These are phyloP conservation scores for Seriola rivoliana DNA, from an alignment of 2,113 vertebrate species.

Conservation along the genomic window DNA sequence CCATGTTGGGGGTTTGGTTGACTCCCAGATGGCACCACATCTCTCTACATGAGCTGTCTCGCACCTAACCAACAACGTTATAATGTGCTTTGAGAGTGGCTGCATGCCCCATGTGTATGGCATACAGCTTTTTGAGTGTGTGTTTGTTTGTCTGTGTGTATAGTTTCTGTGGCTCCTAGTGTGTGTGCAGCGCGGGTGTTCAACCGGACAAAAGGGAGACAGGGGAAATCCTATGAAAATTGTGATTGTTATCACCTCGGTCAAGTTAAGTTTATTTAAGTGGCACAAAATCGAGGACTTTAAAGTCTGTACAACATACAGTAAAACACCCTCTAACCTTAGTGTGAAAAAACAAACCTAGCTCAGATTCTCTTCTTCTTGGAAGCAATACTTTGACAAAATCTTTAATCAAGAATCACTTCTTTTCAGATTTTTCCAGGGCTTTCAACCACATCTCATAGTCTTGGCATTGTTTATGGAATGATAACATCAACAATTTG, in stretches of 20 bases:
- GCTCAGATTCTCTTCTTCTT: no score
- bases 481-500: no score
- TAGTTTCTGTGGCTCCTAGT: not conserved
- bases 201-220: not conserved
- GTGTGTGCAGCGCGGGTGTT: not conserved
- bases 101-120: not conserved
- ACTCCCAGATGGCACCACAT: slow-evolving; percentile 45
- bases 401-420: no score
- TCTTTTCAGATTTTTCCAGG: no score
- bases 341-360: no score
- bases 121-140: not conserved
- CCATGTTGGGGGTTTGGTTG: slow-evolving; percentile 52
- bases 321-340: not conserved
- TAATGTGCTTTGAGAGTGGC: slow-evolving; percentile 34
- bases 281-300: not conserved
- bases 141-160: slow-evolving; percentile 4
- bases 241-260: not conserved
- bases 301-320: not conserved
- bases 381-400: no score
- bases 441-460: no score
- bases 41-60: slow-evolving; percentile 58
- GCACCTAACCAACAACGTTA: slow-evolving; percentile 27
- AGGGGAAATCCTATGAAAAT: not conserved
- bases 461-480: no score
- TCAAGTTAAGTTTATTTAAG: not conserved